These are phyloP conservation scores for Leptura quadrifasciata DNA, from an alignment of 2,888 invertebrate species.

Conservation along the genomic window DNA sequence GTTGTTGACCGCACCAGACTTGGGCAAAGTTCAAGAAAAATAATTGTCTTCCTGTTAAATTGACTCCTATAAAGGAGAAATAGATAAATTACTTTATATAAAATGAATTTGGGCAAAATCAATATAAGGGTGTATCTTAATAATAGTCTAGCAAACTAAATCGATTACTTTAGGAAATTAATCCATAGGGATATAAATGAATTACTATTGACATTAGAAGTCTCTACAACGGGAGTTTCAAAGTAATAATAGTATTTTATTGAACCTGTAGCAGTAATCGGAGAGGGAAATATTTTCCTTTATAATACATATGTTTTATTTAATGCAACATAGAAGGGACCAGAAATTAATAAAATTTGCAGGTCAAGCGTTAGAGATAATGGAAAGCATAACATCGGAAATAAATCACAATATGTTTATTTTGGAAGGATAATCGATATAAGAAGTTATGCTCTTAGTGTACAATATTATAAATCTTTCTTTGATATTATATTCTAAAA, in stretches of 20 bases:
- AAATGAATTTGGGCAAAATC: neutral
- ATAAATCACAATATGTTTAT: no score
- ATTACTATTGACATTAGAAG: neutral
- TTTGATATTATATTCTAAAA: no score
- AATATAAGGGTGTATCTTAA: neutral
- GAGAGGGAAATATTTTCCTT: neutral
- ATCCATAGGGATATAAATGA: neutral
- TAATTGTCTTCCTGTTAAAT: slow-evolving; percentile 86
- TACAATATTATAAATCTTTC: no score
- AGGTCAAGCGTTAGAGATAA: no score
- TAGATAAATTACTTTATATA: neutral
- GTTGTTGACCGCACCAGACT: slow-evolving; percentile 88
- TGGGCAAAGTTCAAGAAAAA: slow-evolving; percentile 95
- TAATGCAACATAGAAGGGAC: neutral
- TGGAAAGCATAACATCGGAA: no score
- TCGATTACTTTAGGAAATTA: neutral
- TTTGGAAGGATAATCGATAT: no score
- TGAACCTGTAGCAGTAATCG: no score
- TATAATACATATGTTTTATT: neutral
- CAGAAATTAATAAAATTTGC: no score
- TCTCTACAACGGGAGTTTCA: neutral
- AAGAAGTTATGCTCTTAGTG: no score
- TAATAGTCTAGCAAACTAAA: neutral
- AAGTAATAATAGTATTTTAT: no score
- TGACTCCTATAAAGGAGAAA: slow-evolving; percentile 70